Conservation (phyloP, 2,888 invertebrate genomes). For the Plagiodera versicolora region DNA sequence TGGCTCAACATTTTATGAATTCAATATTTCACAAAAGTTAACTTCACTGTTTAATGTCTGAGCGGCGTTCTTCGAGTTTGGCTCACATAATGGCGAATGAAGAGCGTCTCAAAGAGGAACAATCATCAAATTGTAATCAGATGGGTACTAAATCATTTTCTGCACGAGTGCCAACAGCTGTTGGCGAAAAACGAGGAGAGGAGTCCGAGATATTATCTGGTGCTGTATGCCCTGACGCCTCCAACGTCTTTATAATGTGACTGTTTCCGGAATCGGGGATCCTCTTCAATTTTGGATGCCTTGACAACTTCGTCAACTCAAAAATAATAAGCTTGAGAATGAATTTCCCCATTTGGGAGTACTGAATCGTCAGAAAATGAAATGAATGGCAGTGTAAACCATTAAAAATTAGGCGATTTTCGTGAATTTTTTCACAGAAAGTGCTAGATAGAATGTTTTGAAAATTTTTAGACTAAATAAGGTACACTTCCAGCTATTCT, state of each 20-base stretch:
- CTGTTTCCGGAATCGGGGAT: not conserved
- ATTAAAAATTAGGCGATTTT: too few species aligned
- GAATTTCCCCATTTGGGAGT: too few species aligned
- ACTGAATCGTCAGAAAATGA: too few species aligned
- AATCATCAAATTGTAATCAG: constrained; percentile 57
- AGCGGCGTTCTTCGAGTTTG: constrained; percentile 50
- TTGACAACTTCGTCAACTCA: too few species aligned
- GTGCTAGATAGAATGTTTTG: too few species aligned
- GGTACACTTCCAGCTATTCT: too few species aligned
- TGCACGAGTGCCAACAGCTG: constrained; percentile 49
- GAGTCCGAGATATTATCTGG: constrained; percentile 45
- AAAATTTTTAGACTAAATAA: too few species aligned
- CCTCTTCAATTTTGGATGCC: too few species aligned
- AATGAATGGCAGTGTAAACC: too few species aligned
- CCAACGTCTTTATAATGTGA: constrained; percentile 30
- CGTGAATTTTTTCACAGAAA: too few species aligned
- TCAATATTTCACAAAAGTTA: constrained; percentile 50
- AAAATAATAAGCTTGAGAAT: too few species aligned
- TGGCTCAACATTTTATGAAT: constrained; percentile 44
- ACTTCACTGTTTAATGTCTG: constrained; percentile 49
- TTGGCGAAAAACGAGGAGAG: constrained; percentile 42
- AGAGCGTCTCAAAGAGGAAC: constrained; percentile 49
- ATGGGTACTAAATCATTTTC: constrained; percentile 53
- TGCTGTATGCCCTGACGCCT: constrained; percentile 28
- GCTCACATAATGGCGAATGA: constrained; percentile 48